Base-by-base conservation (phyloP, 1,140 invertebrate species). In the Himalopsyche phryganea region DNA sequence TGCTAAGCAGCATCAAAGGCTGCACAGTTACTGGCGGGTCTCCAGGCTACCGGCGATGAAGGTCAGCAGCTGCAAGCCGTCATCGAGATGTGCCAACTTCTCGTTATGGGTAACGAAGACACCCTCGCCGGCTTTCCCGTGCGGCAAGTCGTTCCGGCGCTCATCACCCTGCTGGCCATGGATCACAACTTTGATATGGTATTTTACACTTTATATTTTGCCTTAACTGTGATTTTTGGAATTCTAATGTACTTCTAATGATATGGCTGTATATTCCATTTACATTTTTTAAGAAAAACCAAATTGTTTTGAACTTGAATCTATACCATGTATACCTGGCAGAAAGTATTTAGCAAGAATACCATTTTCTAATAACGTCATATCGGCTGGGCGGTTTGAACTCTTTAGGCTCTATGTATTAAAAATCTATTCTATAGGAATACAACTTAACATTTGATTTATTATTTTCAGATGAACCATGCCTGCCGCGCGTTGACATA, bases 91-190 rank as follows among this genome's bases (percentile, higher is more conserved):
- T 98, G 96, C 68, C 93, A 99, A 80, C 86, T 99, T 70, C 80
- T 99, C 23, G 94, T 99, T 1, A 98, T 99, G 94, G 96, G 97
- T 48, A 99, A 99, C 74, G 97, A 99, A 78, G 97, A 99, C 69
- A 98, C 95, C 1, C 80, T 99, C 9, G 93, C 95, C 19, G 96
- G 96, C 15, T 98, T 99, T 74, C 96, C 96, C 0, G 92, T 98
- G 0, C 95, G 98, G 67, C 94, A 97, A 77, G 95, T 98, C 10
- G 95, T 98, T 10, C 95, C 96, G 9, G 94, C 94, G 1, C 83
- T 99, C 1, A 92, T 94, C 38, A 88, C 83, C 66, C 74, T 96
- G 23, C 81, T 96, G 1, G 86, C 89, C 19, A 93, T 94, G 81
- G 93, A 96, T 69, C 94, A 98, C 71, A 99, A 99, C 80, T 99